Base-by-base conservation (phyloP, 1,140 invertebrate genomes). In the Sarcophaga bullata region DNA sequence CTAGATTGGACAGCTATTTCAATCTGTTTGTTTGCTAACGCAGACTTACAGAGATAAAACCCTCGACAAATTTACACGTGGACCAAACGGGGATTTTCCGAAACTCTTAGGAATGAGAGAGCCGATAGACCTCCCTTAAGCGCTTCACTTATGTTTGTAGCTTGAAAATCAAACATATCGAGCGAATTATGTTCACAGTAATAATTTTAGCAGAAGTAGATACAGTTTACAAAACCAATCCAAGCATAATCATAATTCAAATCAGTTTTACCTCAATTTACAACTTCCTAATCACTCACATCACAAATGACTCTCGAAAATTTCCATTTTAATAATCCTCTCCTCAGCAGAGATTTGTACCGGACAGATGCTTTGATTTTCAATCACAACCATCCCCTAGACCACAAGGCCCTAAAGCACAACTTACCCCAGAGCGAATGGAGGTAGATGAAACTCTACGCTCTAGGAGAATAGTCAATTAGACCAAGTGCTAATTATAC, bases 361-460 rank as follows among this genome's bases (percentile, higher is more conserved):
- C 25, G 25, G 25, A 37, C 25, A 37, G 25, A 37, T 4, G 25
- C 25, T 37, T 37, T 37, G 25, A 37, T 37, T 37, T 37, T 37
- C 9, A 75, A 11, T 25, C 46, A 58, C 48, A 58, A 80, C 68
- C 37, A 47, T 52, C 75, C 9, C 73, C 82, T 17, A 75, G 82
- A 46, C 75, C 82, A 46, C 11, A n/a, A 17, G 81, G 6, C 8
- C 68, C 73, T 25, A 83, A 82, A 72, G 81, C 76, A 62, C 78
- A 82, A n/a, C 82, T 82, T 13, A 6, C 9, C 48, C 81, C 84
- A 68, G 82, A 83, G 48, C 84, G 84, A 8, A 84, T 85, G 84
- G 82, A 84, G 9, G 80, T 82, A 2, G 84, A 84, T 54, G 15
- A 72, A 73, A 83, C 48, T 47, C 80, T 85, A 9, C 75, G 62